Evolutionary conservation across 2,888 invertebrate species (phyloP), one percentile per base, ranked within the genome.

Genomic region (Sceliomorpha sp.): DNA sequence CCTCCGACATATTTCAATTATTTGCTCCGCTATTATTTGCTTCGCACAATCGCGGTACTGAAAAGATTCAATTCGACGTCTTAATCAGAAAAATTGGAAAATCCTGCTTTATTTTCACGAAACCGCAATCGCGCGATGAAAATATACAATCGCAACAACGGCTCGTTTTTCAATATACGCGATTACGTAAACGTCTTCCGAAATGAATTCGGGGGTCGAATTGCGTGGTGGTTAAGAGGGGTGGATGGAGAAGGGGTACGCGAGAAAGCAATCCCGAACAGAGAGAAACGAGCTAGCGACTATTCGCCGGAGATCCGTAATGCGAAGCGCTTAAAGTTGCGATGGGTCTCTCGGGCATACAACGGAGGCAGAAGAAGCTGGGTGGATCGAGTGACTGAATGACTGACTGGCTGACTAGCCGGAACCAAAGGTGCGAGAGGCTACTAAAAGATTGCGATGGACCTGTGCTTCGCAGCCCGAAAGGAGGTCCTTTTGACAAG

Each of bases 311-410:
- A 83, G 72, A 76, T 74, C 74, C 80, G 76, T 80, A 82, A 82
- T 82, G 79, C 76, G 79, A 79, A 77, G 75, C 78, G 81, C 75
- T 82, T 82, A 82, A 82, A 82, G 78, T 82, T 81, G 80, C 82
- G 74, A 82, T 82, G 80, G 77, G 76, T 81, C 82, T 75, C 82
- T 36, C 29, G 82, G 76, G 82, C 73, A 75, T 76, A 70, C 50
- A 68, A 50, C 37, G 45, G 48, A 55, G 37, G 3, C 60, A 63
- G 63, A 51, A 63, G 69, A 70, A 64, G 59, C 60, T 53, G 62
- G 63, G 39, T 48, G 70, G 73, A 76, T 73, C 74, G 74, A 73
- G 73, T 78, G 76, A 76, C 77, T 76, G 77, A 77, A 75, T 79
- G 78, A 79, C 75, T 75, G 75, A 73, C 74, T 78, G 76, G 76